Conservation (phyloP, 2,113 vertebrate genomes). For the Coreoperca whiteheadi region DNA sequence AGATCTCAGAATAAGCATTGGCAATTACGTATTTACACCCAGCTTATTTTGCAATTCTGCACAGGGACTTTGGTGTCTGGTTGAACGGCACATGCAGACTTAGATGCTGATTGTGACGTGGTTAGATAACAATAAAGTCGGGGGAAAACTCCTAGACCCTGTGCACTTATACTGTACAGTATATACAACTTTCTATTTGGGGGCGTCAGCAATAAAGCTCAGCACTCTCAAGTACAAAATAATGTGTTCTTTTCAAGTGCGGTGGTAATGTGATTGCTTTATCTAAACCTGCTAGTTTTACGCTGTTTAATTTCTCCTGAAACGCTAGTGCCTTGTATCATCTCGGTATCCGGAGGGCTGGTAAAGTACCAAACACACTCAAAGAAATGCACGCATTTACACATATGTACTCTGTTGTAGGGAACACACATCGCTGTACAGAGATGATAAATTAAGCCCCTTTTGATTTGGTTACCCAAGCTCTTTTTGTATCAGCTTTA, state of each 20-base stretch:
- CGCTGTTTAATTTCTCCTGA: slow-evolving; percentile 74
- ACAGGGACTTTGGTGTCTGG: slow-evolving; percentile 70
- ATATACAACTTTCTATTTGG: slow-evolving; percentile 76
- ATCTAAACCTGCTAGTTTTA: slow-evolving; percentile 81
- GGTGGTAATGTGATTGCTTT: slow-evolving; percentile 79
- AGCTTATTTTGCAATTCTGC: slow-evolving; percentile 85
- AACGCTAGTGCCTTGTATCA: slow-evolving; percentile 59
- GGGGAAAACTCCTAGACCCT: slow-evolving; percentile 64
- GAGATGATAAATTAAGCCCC: slow-evolving; percentile 69
- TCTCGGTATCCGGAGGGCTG: slow-evolving; percentile 71
- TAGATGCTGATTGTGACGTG: slow-evolving; percentile 78
- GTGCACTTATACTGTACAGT: slow-evolving; percentile 55
- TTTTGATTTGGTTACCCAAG: slow-evolving; percentile 74
- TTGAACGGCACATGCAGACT: slow-evolving; percentile 65
- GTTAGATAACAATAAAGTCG: slow-evolving; percentile 80
- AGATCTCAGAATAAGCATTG: slow-evolving; percentile 84
- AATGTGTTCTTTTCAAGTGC: slow-evolving; percentile 77
- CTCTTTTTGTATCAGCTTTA: slow-evolving; percentile 64
- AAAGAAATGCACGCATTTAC: slow-evolving; percentile 59
- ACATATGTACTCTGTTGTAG: slow-evolving; percentile 61
- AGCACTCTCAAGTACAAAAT: slow-evolving; percentile 72
- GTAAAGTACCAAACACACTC: slow-evolving; percentile 43
- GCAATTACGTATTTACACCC: slow-evolving; percentile 87
- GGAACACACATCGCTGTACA: slow-evolving; percentile 54
- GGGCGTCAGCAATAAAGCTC: slow-evolving; percentile 80